Percentiles rank a stretch among this genome's conserved stretches.
Conservation (phyloP, 2,113 vertebrate genomes). For the Siniperca knerii region DNA sequence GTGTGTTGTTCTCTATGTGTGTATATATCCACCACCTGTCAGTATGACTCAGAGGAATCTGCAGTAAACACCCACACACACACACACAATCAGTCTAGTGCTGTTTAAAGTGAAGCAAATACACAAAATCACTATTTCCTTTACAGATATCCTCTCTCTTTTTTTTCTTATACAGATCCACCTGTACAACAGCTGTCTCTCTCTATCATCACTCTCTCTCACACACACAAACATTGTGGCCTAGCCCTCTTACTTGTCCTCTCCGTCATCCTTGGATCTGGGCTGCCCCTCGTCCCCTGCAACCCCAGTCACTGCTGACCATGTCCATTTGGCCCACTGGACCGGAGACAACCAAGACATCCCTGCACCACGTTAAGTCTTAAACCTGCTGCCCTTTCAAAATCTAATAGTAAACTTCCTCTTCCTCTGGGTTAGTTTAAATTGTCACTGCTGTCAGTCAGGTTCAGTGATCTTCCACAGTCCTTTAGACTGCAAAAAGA, state of each 20-base stretch:
- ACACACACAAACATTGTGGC: conserved; percentile 19
- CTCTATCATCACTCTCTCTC: background rate
- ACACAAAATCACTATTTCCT: background rate
- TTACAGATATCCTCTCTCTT: background rate
- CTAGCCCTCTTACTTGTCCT: conserved; percentile 83
- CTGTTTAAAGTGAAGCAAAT: background rate
- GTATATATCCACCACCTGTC: conserved; percentile 66
- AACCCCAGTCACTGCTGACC: conserved; percentile 93
- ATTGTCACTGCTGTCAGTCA: background rate
- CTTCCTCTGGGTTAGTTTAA: conserved; percentile 17
- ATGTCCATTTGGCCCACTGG: conserved; percentile 97
- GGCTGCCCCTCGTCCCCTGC: conserved; percentile 81
- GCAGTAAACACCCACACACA: conserved; percentile 45
- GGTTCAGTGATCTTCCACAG: background rate
- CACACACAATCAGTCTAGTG: conserved; percentile 9
- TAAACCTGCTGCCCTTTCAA: conserved; percentile 18
- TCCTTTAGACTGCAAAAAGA: background rate
- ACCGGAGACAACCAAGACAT: conserved; percentile 97
- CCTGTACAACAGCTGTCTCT: background rate
- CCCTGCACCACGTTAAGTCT: conserved; percentile 48
- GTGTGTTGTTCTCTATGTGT: conserved; percentile 28
- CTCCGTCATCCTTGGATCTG: conserved; percentile 79
- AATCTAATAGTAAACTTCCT: conserved; percentile 38
- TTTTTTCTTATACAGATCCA: conserved; percentile 2
- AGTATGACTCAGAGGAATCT: conserved; percentile 66